phyloP scores from a whole-genome alignment of 2,888 invertebrate species.

The Stegana nigrithorax region DNA sequence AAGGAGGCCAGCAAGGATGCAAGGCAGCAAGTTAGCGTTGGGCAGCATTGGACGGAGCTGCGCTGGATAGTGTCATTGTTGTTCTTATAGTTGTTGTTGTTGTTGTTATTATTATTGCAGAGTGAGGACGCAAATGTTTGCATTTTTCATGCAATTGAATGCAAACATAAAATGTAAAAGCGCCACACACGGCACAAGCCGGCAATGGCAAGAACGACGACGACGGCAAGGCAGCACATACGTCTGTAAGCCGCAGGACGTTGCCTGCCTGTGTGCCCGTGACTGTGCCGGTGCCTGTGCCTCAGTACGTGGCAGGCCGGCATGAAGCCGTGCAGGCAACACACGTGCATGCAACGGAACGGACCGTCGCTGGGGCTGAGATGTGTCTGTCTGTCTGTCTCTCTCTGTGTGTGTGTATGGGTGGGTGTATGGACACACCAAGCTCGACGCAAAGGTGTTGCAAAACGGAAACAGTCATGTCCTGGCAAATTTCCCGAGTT shows the following conservation, averaged over 20 bases:
- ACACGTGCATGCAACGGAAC: too few species aligned
- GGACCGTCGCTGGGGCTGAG: too few species aligned
- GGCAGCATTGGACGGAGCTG: background rate
- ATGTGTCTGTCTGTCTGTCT: too few species aligned
- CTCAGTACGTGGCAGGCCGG: too few species aligned
- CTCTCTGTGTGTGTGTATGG: too few species aligned
- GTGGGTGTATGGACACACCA: too few species aligned
- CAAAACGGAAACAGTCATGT: conserved; percentile 40
- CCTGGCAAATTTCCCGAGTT: conserved; percentile 43
- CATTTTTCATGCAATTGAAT: conserved; percentile 46
- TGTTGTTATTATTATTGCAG: background rate
- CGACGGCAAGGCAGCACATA: background rate
- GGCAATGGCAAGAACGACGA: background rate
- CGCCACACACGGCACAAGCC: background rate
- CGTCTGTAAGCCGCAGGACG: too few species aligned
- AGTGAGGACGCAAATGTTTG: conserved; percentile 34
- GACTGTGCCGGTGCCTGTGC: too few species aligned
- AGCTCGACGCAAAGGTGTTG: conserved; percentile 20
- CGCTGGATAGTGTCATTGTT: background rate
- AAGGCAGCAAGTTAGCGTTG: too few species aligned
- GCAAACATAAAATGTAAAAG: conserved; percentile 34
- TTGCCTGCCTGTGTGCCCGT: background rate
- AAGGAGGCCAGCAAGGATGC: too few species aligned
- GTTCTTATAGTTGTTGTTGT: background rate
- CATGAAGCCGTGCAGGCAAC: too few species aligned